These are phyloP conservation scores for Trisateles emortualis DNA, from an alignment of 2,888 invertebrate genomes.

Conservation along the genomic window DNA sequence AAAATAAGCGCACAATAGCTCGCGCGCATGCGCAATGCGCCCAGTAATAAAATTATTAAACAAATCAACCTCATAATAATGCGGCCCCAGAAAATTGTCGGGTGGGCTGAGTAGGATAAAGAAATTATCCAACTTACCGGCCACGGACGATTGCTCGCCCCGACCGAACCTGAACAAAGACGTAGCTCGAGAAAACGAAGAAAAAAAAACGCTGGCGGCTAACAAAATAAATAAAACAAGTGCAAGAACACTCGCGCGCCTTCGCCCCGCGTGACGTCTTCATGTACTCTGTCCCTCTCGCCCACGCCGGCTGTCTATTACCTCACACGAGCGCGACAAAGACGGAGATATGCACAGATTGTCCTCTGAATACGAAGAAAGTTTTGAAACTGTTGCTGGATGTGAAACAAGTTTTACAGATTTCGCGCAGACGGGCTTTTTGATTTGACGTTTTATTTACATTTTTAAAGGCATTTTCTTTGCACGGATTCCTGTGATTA, in stretches of 20 bases:
- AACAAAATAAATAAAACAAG: slow-evolving; percentile 85
- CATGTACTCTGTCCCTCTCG: slow-evolving; percentile 78
- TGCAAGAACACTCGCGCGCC: slow-evolving; percentile 85
- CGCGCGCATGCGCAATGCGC: slow-evolving; percentile 65
- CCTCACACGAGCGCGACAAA: slow-evolving; percentile 57
- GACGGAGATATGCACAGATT: slow-evolving; percentile 64
- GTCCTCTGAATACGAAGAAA: slow-evolving; percentile 80
- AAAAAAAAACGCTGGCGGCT: slow-evolving; percentile 67
- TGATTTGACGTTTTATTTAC: slow-evolving; percentile 62
- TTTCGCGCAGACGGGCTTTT: slow-evolving; percentile 78
- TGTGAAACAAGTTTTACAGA: slow-evolving; percentile 84
- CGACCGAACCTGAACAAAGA: slow-evolving; percentile 80
- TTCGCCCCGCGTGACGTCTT: slow-evolving; percentile 85
- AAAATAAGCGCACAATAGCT: slow-evolving; percentile 66
- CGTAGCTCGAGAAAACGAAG: slow-evolving; percentile 77
- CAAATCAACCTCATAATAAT: slow-evolving; percentile 86
- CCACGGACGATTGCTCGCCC: slow-evolving; percentile 75
- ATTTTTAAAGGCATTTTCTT: slow-evolving; percentile 35
- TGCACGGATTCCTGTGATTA: slow-evolving; percentile 12
- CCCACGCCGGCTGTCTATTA: slow-evolving; percentile 58
- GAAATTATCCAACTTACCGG: slow-evolving; percentile 84
- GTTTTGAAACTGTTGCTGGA: slow-evolving; percentile 80
- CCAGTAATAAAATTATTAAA: slow-evolving; percentile 86
- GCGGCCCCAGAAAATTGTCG: slow-evolving; percentile 83
- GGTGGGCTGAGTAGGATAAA: slow-evolving; percentile 81